These are phyloP conservation scores for Otocyon megalotis DNA, from an alignment of 2,113 vertebrate genomes.

Conservation along the genomic window DNA sequence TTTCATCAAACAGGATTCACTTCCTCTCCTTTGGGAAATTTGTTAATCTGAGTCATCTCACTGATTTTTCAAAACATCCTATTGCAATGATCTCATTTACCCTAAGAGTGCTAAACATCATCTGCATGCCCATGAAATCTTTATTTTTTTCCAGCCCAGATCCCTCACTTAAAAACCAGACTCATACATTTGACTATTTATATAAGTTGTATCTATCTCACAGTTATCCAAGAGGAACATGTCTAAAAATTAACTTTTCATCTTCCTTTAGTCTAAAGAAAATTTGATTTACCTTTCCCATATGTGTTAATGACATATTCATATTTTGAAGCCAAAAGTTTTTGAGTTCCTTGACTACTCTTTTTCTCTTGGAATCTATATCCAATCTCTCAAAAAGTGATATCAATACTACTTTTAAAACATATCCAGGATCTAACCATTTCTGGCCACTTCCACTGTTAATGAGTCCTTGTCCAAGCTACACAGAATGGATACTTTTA, in stretches of 20 bases:
- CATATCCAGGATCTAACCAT: not conserved
- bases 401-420: not conserved
- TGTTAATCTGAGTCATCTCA: not conserved
- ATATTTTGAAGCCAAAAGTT: not conserved
- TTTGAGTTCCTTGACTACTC: not conserved
- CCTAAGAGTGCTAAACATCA: not conserved
- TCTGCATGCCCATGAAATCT: too few relatives aligned
- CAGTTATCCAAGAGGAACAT: not conserved
- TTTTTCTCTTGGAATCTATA: not conserved
- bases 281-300: not conserved
- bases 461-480: not conserved
- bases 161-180: not conserved
- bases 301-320: not conserved
- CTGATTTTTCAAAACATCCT: not conserved
- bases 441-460: not conserved
- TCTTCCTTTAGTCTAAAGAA: not conserved
- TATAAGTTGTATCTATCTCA: not conserved
- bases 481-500: not conserved
- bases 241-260: not conserved
- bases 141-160: not conserved
- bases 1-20: not conserved
- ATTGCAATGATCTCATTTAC: not conserved
- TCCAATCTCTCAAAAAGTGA: not conserved
- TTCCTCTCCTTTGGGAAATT: not conserved
- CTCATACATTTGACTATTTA: not conserved